Evolutionary conservation across 2,113 vertebrate species (phyloP).

Genomic region (Sylvilagus bachmani): DNA sequence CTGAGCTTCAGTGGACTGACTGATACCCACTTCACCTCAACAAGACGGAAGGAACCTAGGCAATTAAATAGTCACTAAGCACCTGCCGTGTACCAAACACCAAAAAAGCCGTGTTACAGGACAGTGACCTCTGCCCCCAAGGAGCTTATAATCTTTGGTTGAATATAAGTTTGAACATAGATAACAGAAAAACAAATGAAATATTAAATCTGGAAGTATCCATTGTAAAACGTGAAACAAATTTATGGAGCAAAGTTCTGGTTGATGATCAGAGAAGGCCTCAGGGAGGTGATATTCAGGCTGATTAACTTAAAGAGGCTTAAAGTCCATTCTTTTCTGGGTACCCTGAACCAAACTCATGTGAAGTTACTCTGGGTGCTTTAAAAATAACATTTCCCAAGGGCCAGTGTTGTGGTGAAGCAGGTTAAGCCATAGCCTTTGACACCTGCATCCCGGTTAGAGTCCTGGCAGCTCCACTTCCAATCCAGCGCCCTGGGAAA

Average conservation of each 20-base stretch:
- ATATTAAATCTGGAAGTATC: not conserved
- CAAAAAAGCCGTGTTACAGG: not conserved
- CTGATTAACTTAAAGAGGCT: constrained; percentile 25
- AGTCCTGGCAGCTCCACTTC: too few relatives aligned
- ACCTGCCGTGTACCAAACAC: not conserved
- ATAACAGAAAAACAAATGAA: constrained; percentile 9
- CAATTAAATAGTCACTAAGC: not conserved
- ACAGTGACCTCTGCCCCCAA: not conserved
- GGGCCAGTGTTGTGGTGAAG: too few relatives aligned
- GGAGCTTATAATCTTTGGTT: not conserved
- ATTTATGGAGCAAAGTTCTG: not conserved
- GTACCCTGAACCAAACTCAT: not conserved
- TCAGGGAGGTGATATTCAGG: not conserved
- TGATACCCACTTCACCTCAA: not conserved
- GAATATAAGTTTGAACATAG: not conserved
- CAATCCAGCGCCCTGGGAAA: too few relatives aligned
- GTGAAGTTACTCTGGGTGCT: not conserved
- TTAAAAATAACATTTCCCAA: not conserved
- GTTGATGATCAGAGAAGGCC: not conserved
- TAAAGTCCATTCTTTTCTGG: not conserved
- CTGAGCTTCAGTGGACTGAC: not conserved
- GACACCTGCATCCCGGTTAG: too few relatives aligned
- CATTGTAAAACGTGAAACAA: not conserved
- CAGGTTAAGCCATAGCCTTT: too few relatives aligned
- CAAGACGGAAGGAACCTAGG: not conserved